Conservation (phyloP, 2,113 vertebrate genomes). For the Eulemur rufifrons region DNA sequence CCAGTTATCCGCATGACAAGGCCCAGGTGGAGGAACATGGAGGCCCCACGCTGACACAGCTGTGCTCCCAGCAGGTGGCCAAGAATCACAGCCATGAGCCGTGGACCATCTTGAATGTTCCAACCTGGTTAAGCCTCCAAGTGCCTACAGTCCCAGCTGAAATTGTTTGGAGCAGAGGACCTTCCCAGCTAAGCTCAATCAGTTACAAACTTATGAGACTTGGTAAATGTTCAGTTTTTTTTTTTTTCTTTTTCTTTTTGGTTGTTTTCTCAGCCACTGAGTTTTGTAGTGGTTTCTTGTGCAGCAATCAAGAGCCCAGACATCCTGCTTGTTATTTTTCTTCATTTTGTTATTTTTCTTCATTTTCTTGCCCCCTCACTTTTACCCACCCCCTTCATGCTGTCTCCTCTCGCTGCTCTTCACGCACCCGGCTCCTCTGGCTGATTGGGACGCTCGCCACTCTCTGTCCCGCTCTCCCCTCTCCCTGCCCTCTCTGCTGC, state of each 20-base stretch:
- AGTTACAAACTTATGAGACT: not conserved
- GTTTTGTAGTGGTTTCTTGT: not conserved
- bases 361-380: not conserved
- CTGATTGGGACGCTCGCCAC: not conserved
- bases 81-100: too few relatives aligned
- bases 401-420: not conserved
- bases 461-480: not conserved
- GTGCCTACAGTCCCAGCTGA: not conserved
- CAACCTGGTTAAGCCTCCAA: not conserved
- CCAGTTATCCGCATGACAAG: not conserved
- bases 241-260: too few relatives aligned
- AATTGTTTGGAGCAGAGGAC: too few relatives aligned
- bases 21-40: not conserved
- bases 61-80: not conserved
- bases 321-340: not conserved
- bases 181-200: not conserved
- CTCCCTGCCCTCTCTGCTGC: not conserved
- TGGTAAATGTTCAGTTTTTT: not conserved
- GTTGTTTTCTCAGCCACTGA: not conserved
- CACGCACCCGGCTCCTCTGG: fast-evolving
- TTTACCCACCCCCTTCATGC: fast-evolving
- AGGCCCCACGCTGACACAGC: not conserved
- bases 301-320: not conserved
- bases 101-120: not conserved
- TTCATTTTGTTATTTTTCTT: not conserved